Percentiles rank a stretch among this genome's conserved stretches.
Evolutionary conservation across 2,113 vertebrate genomes (phyloP).

Genomic region (Sinocyclocheilus anshuiensis): DNA sequence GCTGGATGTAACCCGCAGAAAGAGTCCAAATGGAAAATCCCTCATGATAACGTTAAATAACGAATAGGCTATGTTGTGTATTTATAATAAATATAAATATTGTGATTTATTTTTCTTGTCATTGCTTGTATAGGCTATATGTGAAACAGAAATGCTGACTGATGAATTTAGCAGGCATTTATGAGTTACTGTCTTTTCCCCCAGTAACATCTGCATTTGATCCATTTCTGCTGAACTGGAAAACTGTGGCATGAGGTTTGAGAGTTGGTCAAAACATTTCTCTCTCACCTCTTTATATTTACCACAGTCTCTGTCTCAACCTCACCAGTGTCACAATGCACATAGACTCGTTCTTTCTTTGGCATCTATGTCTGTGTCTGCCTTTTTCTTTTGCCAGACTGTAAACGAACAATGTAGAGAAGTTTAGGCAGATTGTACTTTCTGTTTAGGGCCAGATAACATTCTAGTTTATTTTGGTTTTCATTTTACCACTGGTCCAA

Average conservation of each 20-base stretch:
- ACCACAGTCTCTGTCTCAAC: not conserved
- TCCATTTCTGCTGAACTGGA: constrained; percentile 13
- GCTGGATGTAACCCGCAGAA: not conserved
- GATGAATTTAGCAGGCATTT: not conserved
- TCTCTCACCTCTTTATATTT: constrained; percentile 21
- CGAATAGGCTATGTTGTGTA: too few species aligned
- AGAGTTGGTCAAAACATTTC: constrained; percentile 2
- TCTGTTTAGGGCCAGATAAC: not conserved
- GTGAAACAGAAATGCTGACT: not conserved
- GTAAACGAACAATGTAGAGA: not conserved
- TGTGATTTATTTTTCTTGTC: too few species aligned
- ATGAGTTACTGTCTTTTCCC: not conserved
- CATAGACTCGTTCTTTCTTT: not conserved
- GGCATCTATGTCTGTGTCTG: not conserved
- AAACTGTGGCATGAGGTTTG: constrained; percentile 21
- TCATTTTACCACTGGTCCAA: not conserved
- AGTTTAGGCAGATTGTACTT: not conserved
- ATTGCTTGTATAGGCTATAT: not conserved
- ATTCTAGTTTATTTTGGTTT: not conserved
- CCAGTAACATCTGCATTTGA: not conserved
- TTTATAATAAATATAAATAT: too few species aligned
- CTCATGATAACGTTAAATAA: not conserved
- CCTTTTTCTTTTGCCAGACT: not conserved
- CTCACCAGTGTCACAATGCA: not conserved
- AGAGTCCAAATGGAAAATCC: not conserved